Percentiles rank a stretch among this genome's conserved stretches.
These are phyloP conservation scores for Trachemys scripta DNA, from an alignment of 2,113 vertebrate genomes.

Conservation along the genomic window DNA sequence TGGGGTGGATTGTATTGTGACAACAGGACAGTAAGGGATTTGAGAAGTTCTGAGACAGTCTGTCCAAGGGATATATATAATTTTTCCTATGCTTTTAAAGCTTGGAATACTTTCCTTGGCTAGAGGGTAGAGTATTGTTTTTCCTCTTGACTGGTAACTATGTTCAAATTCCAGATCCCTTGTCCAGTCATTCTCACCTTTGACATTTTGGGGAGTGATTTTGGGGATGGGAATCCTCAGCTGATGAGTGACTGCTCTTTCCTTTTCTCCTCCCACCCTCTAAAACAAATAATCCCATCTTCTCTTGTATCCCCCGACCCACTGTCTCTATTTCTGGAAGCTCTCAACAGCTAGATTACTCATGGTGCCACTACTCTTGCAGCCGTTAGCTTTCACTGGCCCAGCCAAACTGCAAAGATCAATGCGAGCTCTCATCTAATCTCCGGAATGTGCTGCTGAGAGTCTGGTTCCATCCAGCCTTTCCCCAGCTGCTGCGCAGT, in stretches of 20 bases:
- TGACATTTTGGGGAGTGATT: slow-evolving; percentile 65
- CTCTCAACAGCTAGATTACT: slow-evolving; percentile 49
- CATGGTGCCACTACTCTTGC: slow-evolving; percentile 31
- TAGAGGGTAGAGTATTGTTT: not conserved
- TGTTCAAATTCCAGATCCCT: slow-evolving; percentile 48
- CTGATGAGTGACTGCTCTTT: slow-evolving; percentile 68
- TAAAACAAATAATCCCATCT: not conserved
- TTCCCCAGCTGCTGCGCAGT: slow-evolving; percentile 65
- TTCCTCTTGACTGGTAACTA: slow-evolving; percentile 32
- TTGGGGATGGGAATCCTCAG: slow-evolving; percentile 66
- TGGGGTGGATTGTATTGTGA: not conserved
- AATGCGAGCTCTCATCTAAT: slow-evolving; percentile 78
- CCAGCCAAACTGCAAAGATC: not conserved
- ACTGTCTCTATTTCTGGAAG: slow-evolving; percentile 78
- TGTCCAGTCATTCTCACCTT: slow-evolving; percentile 57
- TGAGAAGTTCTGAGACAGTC: slow-evolving; percentile 37
- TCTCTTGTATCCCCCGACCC: slow-evolving; percentile 42
- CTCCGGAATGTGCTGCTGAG: slow-evolving; percentile 67
- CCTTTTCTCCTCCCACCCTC: slow-evolving; percentile 40
- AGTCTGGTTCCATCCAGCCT: slow-evolving; percentile 9
- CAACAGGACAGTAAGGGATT: not conserved
- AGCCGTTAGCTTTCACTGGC: slow-evolving; percentile 31
- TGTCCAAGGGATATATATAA: slow-evolving; percentile 13
- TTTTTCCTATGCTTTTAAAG: slow-evolving; percentile 35
- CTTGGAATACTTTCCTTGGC: slow-evolving; percentile 53